These are phyloP conservation scores for Buceros bicornis DNA, from an alignment of 2,797 vertebrate species.

Conservation along the genomic window DNA sequence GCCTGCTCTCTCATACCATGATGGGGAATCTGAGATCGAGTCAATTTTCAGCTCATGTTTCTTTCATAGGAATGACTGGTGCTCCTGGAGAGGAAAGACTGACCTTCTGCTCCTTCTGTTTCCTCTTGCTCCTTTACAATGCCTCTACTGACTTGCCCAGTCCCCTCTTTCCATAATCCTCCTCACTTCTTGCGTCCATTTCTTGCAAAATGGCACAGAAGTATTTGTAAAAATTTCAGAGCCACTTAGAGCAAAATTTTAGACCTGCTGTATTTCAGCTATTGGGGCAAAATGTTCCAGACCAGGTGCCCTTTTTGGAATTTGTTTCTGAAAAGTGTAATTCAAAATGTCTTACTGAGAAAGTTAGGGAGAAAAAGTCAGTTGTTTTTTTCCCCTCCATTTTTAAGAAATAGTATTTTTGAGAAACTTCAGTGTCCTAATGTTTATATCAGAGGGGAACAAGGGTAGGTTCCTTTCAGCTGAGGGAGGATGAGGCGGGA, in stretches of 20 bases:
- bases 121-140: neutral
- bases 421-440: accelerated
- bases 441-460: neutral
- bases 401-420: neutral
- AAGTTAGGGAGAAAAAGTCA: neutral
- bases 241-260: neutral
- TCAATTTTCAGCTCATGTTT: neutral
- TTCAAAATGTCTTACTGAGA: neutral
- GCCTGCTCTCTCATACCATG: neutral
- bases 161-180: neutral
- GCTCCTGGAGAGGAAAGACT: neutral
- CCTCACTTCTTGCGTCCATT: neutral
- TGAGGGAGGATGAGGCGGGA: neutral
- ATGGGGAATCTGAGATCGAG: neutral
- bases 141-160: neutral
- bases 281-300: neutral
- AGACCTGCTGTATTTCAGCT: neutral
- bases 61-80: neutral
- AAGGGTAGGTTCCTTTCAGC: neutral
- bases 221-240: neutral
- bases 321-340: neutral
- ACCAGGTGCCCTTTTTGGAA: neutral
- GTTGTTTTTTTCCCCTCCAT: neutral
- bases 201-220: neutral
- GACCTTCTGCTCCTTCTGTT: neutral